phyloP scores from a whole-genome alignment of 2,113 vertebrate species.

The Lepidiolamprologus cunningtoni region DNA sequence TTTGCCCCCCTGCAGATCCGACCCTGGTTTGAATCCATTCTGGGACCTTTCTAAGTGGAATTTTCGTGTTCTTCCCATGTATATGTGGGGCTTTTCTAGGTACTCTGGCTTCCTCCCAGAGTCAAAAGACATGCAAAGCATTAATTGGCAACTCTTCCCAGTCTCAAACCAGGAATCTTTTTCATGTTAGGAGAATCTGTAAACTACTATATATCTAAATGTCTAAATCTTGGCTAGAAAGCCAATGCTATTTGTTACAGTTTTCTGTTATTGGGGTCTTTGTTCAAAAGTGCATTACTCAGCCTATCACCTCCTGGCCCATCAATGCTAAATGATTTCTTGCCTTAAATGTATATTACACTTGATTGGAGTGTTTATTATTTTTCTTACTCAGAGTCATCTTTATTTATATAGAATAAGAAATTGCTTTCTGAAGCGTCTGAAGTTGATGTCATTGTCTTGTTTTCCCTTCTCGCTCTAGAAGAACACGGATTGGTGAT shows the following conservation, averaged over 20 bases:
- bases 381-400: background rate
- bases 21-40: background rate
- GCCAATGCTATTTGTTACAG: background rate
- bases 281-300: background rate
- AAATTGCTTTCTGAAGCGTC: background rate
- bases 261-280: background rate
- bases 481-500: background rate
- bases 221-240: background rate
- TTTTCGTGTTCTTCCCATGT: fast-evolving
- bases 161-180: background rate
- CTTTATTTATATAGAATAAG: background rate
- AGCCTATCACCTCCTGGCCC: background rate
- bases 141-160: background rate
- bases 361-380: background rate
- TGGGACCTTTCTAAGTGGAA: background rate
- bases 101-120: background rate
- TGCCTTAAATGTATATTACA: background rate
- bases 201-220: background rate
- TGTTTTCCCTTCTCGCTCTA: background rate
- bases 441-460: background rate
- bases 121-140: background rate
- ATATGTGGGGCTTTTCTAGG: background rate
- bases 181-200: background rate
- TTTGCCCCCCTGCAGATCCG: background rate
- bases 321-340: background rate